Evolutionary conservation across 1,140 invertebrate species (phyloP), one percentile per base, ranked within the genome.

Genomic region (Lepidotrigona ventralis): DNA sequence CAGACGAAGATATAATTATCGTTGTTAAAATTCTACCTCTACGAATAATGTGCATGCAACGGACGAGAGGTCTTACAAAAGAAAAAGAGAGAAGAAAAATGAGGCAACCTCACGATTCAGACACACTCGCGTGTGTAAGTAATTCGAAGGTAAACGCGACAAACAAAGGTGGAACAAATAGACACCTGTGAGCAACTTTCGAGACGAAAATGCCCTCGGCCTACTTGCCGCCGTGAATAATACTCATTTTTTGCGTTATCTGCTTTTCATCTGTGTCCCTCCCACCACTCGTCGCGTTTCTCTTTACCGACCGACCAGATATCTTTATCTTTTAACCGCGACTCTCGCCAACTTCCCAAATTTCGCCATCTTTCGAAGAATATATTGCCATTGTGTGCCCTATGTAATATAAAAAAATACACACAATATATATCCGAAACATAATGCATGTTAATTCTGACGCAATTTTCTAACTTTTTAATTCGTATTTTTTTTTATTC

Each of bases 201-300:
- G 23, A 83, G 66, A 53, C 58, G 78, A 78, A 58, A 79, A 83
- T 51, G 82, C 69, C 82, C 76, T 83, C 82, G 82, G 54, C 82
- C 82, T 58, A 83, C 56, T 83, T 83, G 11, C 14, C 60, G 12
- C 19, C 21, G 9, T 58, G 69, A 79, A 79, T 79, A 79, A 73
- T 72, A 63, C 82, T 79, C 46, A 83, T 72, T 79, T 33, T 79
- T 77, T 63, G 29, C 17, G 23, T 72, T 83, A 79, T 83, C 77
- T 78, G 46, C n/a, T 79, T 79, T 66, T 66, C 68, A 72, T 83
- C 60, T 83, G 39, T 15, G 19, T 17, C n/a, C 66, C 17, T 9
- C 69, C 69, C n/a, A 12, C n/a, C 54, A 17, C 29, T 75, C 46
- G 9, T 21, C 29, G 53, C 71, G 60, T 81, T 76, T 56, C 79